Conservation (phyloP, 2,113 vertebrate genomes). For the Marmota flaviventris region DNA sequence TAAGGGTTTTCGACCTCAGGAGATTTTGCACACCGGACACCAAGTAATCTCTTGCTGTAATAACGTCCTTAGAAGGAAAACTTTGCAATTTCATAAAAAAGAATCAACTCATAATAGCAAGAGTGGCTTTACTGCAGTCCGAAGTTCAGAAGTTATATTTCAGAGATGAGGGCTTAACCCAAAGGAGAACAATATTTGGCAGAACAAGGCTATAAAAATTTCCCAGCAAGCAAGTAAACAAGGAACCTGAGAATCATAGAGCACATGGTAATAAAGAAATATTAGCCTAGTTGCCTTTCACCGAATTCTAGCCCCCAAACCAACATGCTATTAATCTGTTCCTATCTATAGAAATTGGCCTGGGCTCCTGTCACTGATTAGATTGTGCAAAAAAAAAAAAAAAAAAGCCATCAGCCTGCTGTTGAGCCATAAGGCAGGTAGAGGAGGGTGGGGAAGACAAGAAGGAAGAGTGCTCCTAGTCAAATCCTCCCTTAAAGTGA, state of each 20-base stretch:
- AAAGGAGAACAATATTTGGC: constrained; percentile 69
- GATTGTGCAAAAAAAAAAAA: constrained; percentile 68
- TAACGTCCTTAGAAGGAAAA: constrained; percentile 57
- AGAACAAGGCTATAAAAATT: constrained; percentile 75
- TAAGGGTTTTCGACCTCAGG: background rate
- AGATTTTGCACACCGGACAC: constrained; percentile 7
- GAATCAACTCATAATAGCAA: constrained; percentile 53
- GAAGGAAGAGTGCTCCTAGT: background rate
- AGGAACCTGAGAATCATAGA: constrained; percentile 78
- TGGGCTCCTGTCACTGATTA: constrained; percentile 60
- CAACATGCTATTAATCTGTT: constrained; percentile 32
- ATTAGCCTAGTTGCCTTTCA: constrained; percentile 79
- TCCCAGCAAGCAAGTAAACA: constrained; percentile 84
- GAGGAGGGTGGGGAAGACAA: constrained; percentile 42
- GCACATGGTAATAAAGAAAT: constrained; percentile 84
- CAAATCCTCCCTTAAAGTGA: background rate
- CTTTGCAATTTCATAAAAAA: constrained; percentile 66
- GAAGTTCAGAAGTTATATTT: constrained; percentile 71
- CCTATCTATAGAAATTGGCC: constrained; percentile 62
- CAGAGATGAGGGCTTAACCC: constrained; percentile 49
- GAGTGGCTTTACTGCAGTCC: constrained; percentile 67
- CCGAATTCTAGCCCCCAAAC: constrained; percentile 35
- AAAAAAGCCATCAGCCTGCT: constrained; percentile 69
- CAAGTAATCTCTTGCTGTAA: background rate
- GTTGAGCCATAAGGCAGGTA: constrained; percentile 71